These are phyloP conservation scores for Emmelina monodactyla DNA, from an alignment of 2,888 invertebrate species.

Conservation along the genomic window DNA sequence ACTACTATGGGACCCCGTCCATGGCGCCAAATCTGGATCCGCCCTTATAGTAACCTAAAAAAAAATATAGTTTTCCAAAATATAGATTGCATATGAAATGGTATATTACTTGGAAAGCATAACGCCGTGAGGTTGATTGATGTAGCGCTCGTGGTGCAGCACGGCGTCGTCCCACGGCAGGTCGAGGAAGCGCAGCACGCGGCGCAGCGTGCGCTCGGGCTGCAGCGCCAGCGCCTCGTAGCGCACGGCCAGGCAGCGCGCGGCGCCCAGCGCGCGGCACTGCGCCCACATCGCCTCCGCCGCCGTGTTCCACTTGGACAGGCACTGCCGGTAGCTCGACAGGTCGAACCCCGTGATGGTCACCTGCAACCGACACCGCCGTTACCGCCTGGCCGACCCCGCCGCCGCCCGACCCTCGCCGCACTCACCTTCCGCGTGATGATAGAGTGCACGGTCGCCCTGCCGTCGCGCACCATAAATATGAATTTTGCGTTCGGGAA, in stretches of 20 bases:
- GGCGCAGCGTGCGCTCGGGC: conserved; percentile 87
- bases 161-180: conserved; percentile 96
- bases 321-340: conserved; percentile 90
- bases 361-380: conserved; percentile 27
- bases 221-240: conserved; percentile 98
- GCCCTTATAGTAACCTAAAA: too few species aligned
- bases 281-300: conserved; percentile 94
- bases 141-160: conserved; percentile 96
- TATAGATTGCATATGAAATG: too few species aligned
- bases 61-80: too few species aligned
- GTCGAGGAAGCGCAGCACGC: conserved; percentile 86
- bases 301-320: conserved; percentile 96
- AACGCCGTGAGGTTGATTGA: conserved; percentile 94
- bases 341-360: conserved; percentile 93
- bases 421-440: conserved; percentile 87
- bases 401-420: neutral
- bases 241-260: conserved; percentile 86
- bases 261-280: conserved; percentile 81
- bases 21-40: too few species aligned
- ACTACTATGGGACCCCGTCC: too few species aligned
- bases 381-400: neutral
- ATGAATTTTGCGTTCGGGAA: conserved; percentile 98
- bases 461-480: conserved; percentile 97
- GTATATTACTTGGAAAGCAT: conserved; percentile 95
- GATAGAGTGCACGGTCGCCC: conserved; percentile 98